These are phyloP conservation scores for Agriopis aurantiaria DNA, from an alignment of 2,888 invertebrate species.

Conservation along the genomic window DNA sequence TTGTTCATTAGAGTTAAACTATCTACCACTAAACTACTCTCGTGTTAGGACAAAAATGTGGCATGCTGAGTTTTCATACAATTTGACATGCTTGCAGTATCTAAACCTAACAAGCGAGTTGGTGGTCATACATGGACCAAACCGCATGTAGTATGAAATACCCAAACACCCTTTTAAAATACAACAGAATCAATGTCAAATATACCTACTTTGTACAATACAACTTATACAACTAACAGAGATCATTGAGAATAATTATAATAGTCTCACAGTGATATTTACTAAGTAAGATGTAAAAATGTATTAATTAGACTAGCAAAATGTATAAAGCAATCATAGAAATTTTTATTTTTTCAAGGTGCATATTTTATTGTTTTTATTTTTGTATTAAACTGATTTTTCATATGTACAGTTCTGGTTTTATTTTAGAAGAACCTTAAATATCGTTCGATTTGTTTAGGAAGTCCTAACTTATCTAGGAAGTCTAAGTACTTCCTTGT, in stretches of 20 bases:
- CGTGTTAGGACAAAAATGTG: too few species aligned
- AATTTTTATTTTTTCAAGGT: slow-evolving; percentile 12
- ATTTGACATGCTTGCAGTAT: too few species aligned
- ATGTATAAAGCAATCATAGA: slow-evolving; percentile 13
- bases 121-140: too few species aligned
- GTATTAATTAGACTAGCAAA: not conserved
- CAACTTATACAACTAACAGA: not conserved
- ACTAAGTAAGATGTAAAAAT: slow-evolving; percentile 20
- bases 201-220: not conserved
- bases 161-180: not conserved
- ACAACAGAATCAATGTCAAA: not conserved
- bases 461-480: slow-evolving; percentile 64
- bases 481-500: slow-evolving; percentile 60
- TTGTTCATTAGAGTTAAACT: too few species aligned
- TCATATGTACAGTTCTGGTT: slow-evolving; percentile 4
- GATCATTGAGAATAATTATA: too few species aligned
- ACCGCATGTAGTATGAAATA: too few species aligned
- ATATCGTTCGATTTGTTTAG: slow-evolving; percentile 64
- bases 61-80: too few species aligned
- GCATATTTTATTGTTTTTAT: slow-evolving; percentile 19
- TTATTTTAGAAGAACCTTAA: slow-evolving; percentile 59
- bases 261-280: slow-evolving; percentile 11
- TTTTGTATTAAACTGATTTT: slow-evolving; percentile 18
- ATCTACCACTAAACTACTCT: too few species aligned
- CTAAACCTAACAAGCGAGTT: too few species aligned